Evolutionary conservation across 2,888 invertebrate genomes (phyloP).

Genomic region (Maniola hyperantus): DNA sequence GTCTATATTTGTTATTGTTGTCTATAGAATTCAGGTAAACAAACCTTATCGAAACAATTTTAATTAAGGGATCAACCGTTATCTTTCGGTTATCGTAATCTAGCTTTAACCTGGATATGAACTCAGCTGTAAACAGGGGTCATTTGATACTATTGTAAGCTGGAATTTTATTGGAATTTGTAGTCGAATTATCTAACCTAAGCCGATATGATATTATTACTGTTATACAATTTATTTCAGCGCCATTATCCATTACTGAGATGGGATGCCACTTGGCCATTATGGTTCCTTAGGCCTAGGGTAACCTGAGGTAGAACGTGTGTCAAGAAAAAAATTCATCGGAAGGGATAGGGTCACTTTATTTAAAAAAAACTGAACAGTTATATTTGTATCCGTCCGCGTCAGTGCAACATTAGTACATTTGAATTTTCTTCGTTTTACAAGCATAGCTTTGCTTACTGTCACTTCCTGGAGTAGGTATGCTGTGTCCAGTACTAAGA

Average conservation of each 20-base stretch:
- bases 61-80: neutral
- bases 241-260: neutral
- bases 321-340: no score
- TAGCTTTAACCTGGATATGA: neutral
- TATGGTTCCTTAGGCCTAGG: no score
- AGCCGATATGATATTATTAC: conserved; percentile 5
- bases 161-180: conserved; percentile 3
- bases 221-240: neutral
- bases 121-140: neutral
- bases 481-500: neutral
- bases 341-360: no score
- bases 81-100: neutral
- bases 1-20: neutral
- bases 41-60: no score
- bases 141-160: neutral
- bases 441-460: neutral
- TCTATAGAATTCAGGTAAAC: no score
- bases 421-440: neutral
- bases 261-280: neutral
- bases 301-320: no score
- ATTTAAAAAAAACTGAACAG: no score
- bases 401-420: no score
- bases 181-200: conserved; percentile 2
- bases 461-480: conserved; percentile 10
- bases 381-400: no score